These are phyloP conservation scores for Suricata suricatta DNA, from an alignment of 2,113 vertebrate species.

Conservation along the genomic window DNA sequence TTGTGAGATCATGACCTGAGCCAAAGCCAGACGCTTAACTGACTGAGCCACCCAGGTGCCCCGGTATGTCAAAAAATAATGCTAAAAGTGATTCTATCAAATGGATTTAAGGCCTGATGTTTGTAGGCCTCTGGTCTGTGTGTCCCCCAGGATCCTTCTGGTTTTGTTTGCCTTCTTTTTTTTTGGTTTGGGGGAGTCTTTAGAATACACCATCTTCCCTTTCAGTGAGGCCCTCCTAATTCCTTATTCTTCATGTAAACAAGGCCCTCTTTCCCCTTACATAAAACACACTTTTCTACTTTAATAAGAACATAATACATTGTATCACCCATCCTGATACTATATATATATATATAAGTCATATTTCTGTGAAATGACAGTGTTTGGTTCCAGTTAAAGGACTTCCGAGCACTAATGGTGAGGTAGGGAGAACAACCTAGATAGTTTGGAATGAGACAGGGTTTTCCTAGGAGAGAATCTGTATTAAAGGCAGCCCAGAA, in stretches of 20 bases:
- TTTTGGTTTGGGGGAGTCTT: not conserved
- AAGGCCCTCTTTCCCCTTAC: not conserved
- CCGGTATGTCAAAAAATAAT: not conserved
- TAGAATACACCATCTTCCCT: not conserved
- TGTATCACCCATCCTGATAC: not conserved
- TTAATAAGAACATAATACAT: not conserved
- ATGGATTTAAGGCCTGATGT: not conserved
- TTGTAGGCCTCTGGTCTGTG: not conserved
- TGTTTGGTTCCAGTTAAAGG: not conserved
- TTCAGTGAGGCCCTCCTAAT: not conserved
- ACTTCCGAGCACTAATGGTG: not conserved
- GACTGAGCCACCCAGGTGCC: too few relatives aligned
- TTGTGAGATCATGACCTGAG: too few relatives aligned
- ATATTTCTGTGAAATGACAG: not conserved
- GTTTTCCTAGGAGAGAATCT: not conserved
- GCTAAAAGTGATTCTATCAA: not conserved
- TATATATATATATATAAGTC: not conserved
- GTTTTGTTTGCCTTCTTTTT: not conserved
- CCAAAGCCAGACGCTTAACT: too few relatives aligned
- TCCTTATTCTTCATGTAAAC: not conserved
- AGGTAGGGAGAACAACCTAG: not conserved
- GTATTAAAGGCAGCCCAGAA: not conserved
- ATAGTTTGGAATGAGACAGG: not conserved
- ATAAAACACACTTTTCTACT: not conserved
- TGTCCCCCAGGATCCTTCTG: not conserved